Evolutionary conservation across 2,888 invertebrate species (phyloP).

Genomic region (Dyspetes luteomarginatus): DNA sequence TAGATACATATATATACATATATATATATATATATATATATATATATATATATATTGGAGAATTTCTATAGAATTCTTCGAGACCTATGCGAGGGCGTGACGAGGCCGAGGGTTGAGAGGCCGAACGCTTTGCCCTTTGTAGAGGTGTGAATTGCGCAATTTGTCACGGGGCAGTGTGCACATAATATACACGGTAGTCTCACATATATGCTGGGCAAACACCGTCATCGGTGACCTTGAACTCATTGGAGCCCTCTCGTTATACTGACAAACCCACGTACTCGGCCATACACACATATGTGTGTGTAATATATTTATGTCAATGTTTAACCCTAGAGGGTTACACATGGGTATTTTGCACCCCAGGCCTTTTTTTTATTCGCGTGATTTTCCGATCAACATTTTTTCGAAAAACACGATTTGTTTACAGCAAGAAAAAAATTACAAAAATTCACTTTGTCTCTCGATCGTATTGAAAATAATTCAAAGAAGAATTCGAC

Average conservation of each 20-base stretch:
- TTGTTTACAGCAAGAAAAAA: too few relatives aligned
- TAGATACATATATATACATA: slow-evolving; percentile 1
- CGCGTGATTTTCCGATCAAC: too few relatives aligned
- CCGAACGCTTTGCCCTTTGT: slow-evolving; percentile 52
- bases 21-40: slow-evolving; percentile 1
- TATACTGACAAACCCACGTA: slow-evolving; percentile 2
- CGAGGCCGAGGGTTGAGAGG: slow-evolving; percentile 42
- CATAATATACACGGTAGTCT: slow-evolving; percentile 10
- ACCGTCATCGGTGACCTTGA: slow-evolving; percentile 31
- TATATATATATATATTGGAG: slow-evolving; percentile 12
- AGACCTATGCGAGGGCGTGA: slow-evolving; percentile 50
- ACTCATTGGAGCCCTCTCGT: slow-evolving; percentile 1
- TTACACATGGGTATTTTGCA: too few relatives aligned
- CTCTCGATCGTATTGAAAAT: too few relatives aligned
- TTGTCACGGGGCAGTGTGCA: slow-evolving; percentile 18
- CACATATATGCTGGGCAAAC: not conserved
- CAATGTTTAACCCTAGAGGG: too few relatives aligned
- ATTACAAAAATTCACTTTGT: too few relatives aligned
- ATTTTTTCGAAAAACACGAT: too few relatives aligned
- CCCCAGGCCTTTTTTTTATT: too few relatives aligned
- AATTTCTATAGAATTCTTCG: too few relatives aligned
- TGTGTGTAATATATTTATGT: too few relatives aligned
- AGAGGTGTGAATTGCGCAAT: slow-evolving; percentile 54
- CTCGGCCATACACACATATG: not conserved
- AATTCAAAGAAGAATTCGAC: too few relatives aligned